A percentile compares a stretch with the other conserved stretches of the same genome.
phyloP scores from a whole-genome alignment of 2,113 vertebrate species.

The Odocoileus virginianus region DNA sequence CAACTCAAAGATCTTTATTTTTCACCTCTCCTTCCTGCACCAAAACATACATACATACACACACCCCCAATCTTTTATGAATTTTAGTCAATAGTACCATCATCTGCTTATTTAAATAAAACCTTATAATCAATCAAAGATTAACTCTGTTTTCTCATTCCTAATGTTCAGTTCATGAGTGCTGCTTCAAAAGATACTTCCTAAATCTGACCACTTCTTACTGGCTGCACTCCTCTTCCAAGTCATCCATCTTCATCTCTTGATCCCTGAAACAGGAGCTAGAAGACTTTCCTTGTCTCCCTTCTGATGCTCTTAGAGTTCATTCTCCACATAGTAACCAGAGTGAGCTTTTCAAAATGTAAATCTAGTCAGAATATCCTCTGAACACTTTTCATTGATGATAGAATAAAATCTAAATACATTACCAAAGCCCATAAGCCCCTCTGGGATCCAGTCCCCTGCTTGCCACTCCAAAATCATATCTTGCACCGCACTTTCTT shows the following conservation, averaged over 20 bases:
- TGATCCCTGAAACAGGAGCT: background rate
- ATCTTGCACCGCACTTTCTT: background rate
- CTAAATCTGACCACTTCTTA: background rate
- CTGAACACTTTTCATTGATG: background rate
- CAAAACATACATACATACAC: background rate
- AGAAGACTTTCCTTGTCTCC: background rate
- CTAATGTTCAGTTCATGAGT: background rate
- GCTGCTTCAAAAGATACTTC: background rate
- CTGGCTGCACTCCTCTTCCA: background rate
- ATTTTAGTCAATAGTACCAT: background rate
- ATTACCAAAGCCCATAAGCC: background rate
- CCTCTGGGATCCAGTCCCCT: rapidly evolving
- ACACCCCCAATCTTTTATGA: background rate
- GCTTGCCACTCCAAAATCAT: background rate
- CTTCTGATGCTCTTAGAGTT: background rate
- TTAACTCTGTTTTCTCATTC: background rate
- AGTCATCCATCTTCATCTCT: background rate
- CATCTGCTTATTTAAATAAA: background rate
- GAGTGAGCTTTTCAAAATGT: background rate
- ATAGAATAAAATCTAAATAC: background rate
- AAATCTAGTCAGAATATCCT: background rate
- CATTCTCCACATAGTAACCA: background rate
- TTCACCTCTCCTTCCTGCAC: background rate
- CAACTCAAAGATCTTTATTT: background rate
- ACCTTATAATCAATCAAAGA: background rate